phyloP scores from a whole-genome alignment of 2,888 invertebrate genomes.

The Globia sparganii region DNA sequence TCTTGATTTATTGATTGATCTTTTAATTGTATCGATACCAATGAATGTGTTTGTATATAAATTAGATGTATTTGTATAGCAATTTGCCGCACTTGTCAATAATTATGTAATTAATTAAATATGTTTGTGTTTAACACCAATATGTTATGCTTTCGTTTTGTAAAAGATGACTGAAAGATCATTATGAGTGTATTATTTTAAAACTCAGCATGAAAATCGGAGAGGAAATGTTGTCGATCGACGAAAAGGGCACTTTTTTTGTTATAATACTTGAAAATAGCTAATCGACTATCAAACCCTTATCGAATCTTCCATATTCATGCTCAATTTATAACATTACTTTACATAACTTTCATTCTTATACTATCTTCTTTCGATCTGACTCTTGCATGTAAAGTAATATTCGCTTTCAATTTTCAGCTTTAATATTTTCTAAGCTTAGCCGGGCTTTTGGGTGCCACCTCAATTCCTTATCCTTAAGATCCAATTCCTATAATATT shows the following conservation, averaged over 20 bases:
- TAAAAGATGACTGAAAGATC: background rate
- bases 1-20: background rate
- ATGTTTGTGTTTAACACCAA: slow-evolving; percentile 24
- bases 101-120: slow-evolving; percentile 51
- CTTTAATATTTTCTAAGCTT: slow-evolving; percentile 72
- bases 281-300: background rate
- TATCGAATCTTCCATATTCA: background rate
- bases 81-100: slow-evolving; percentile 68
- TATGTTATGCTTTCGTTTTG: slow-evolving; percentile 32
- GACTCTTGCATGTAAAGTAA: slow-evolving; percentile 33
- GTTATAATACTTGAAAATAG: background rate
- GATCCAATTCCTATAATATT: slow-evolving; percentile 41
- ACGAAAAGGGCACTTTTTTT: background rate
- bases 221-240: background rate
- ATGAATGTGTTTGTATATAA: slow-evolving; percentile 59
- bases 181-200: background rate
- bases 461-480: slow-evolving; percentile 45
- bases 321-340: background rate
- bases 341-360: background rate
- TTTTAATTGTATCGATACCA: slow-evolving; percentile 26
- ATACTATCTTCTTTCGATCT: slow-evolving; percentile 3
- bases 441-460: slow-evolving; percentile 72
- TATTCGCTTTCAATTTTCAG: slow-evolving; percentile 61
- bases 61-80: slow-evolving; percentile 70
- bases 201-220: slow-evolving; percentile 18